Base-by-base conservation (phyloP, 2,113 vertebrate species). In the Dasyprocta punctata region DNA sequence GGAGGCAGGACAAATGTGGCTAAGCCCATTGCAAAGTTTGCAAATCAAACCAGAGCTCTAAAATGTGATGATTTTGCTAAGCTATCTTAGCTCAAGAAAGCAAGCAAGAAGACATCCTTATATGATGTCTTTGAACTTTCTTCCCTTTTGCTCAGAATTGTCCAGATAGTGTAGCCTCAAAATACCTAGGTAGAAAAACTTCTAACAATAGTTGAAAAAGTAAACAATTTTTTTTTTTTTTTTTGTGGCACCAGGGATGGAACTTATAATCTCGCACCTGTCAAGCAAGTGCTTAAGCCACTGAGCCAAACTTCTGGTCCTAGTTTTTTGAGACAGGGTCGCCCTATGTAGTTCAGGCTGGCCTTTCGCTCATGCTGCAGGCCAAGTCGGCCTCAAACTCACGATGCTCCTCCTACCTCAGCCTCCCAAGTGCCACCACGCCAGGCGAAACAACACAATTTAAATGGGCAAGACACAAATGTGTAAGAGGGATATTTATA, bases 41-140 rank as follows among this genome's bases (percentile, higher is more conserved):
- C 47, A 91, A 71, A 63, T 33, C 49, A 90, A 97, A 87, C 22
- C 58, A 58, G 77, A 94, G 84, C 58, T 84, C 91, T 52, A 87
- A 84, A 90, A 75, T 80, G 17, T 52, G 36, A 67, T 49, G 71
- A 73, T 56, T 96, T 93, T 87, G 52, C 60, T 80, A 5, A 94
- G 65, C 20, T 81, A 36, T 12, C 56, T 11, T 33, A 91, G 77
- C 52, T 67, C 30, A 13, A n/a, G 49, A 86, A 19, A 75, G 89
- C 84, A 80, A 87, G 26, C 16, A 7, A 90, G 33, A 56, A 90
- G 33, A 56, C 30, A 86, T 0, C 7, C 24, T 44, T 0, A 2
- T 17, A 1, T 22, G 41, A 95, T 86, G 83, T 89, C 7, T 86
- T 58, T 22, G 36, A 54, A 5, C 52, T n/a, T 78, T 28, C 54